These are phyloP conservation scores for Trichomalopsis sarcophagae DNA, from an alignment of 1,140 invertebrate genomes.

Conservation along the genomic window DNA sequence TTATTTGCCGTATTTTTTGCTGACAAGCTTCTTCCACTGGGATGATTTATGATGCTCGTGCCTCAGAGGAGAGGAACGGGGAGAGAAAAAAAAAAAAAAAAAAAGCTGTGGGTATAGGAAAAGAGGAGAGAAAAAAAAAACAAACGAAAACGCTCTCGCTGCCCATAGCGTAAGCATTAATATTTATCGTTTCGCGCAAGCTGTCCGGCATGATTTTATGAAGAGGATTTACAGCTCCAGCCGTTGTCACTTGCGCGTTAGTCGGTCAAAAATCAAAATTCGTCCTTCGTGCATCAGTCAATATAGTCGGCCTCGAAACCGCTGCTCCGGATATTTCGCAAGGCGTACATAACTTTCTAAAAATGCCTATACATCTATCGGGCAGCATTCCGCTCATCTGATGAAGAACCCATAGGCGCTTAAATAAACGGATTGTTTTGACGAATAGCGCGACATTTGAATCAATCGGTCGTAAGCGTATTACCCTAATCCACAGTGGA, in stretches of 20 bases:
- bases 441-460: neutral
- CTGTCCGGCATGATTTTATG: slow-evolving; percentile 56
- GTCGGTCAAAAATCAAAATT: slow-evolving; percentile 56
- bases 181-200: slow-evolving; percentile 66
- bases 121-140: slow-evolving; percentile 42
- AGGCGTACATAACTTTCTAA: slow-evolving; percentile 25
- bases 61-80: slow-evolving; percentile 15
- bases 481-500: neutral
- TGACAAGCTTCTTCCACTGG: slow-evolving; percentile 61
- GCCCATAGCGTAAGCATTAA: slow-evolving; percentile 60
- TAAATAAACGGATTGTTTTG: neutral
- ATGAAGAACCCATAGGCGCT: no score
- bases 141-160: slow-evolving; percentile 56
- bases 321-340: slow-evolving; percentile 23
- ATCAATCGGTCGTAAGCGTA: neutral
- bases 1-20: slow-evolving; percentile 63
- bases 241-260: slow-evolving; percentile 60
- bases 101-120: slow-evolving; percentile 42
- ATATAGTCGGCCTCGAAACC: slow-evolving; percentile 54
- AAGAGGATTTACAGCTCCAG: slow-evolving; percentile 62
- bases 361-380: neutral
- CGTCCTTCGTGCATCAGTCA: slow-evolving; percentile 59
- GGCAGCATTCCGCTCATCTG: no score
- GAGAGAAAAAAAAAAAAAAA: slow-evolving; percentile 54
- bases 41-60: slow-evolving; percentile 63